Percentiles rank a stretch among this genome's conserved stretches.
Conservation (phyloP, 2,797 vertebrate genomes). For the Dryobates pubescens region DNA sequence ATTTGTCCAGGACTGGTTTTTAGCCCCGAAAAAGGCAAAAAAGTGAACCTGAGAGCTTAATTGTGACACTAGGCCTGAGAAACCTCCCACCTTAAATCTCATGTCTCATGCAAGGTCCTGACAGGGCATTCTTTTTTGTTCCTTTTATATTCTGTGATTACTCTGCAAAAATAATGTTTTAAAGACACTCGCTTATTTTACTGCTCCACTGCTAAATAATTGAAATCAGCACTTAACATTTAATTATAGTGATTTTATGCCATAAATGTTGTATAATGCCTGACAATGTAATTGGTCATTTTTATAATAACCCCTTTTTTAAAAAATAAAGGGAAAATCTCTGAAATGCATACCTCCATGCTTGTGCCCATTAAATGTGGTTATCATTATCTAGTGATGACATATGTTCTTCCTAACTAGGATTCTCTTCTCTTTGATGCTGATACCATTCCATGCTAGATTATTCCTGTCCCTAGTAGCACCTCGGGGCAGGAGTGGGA, state of each 20-base stretch:
- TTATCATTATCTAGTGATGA: slow-evolving; percentile 30
- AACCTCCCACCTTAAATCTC: not conserved
- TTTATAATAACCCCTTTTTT: slow-evolving; percentile 20
- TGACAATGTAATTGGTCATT: slow-evolving; percentile 15
- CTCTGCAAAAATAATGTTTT: not conserved
- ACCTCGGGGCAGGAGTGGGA: not conserved
- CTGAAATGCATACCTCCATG: not conserved
- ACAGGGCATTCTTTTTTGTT: not conserved
- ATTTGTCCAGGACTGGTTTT: not conserved
- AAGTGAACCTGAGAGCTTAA: not conserved
- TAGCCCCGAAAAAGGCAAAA: not conserved
- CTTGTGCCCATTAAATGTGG: slow-evolving; percentile 33
- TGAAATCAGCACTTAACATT: not conserved
- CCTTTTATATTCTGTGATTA: not conserved
- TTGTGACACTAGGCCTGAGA: not conserved
- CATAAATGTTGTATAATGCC: not conserved
- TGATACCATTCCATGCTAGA: slow-evolving; percentile 9
- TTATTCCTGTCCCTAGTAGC: slow-evolving; percentile 28
- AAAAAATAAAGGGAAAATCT: not conserved
- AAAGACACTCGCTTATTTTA: slow-evolving; percentile 25
- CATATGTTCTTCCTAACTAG: not conserved
- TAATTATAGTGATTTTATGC: slow-evolving; percentile 33
- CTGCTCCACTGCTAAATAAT: slow-evolving; percentile 20
- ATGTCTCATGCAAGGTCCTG: not conserved
- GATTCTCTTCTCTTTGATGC: slow-evolving; percentile 9